Evolutionary conservation across 2,797 vertebrate genomes (phyloP), one percentile per base, ranked within the genome.

Genomic region (Danio albolineatus): DNA sequence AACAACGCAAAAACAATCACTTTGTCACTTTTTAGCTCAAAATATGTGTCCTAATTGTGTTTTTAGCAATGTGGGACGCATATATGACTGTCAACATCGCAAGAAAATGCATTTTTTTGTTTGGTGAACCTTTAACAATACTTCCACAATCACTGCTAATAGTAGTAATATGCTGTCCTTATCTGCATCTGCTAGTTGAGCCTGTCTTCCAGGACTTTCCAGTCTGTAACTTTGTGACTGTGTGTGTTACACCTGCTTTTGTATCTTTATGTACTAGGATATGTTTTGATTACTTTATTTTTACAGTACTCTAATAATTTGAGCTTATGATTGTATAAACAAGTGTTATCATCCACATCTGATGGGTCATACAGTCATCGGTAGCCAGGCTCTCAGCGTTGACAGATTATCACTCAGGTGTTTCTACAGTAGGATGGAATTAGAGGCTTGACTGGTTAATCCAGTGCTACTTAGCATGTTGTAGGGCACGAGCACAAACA

Each of bases 401-500:
- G 65, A 36, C 73, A 69, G 83, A 76, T 86, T 83, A 82, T 57
- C 17, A 36, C 60, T 84, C 81, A 71, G 49, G 53, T 82, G 70
- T 75, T 67, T 41, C 17, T 41, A n/a, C 39, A 66, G 71, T 8
- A 72, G 64, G 65, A 70, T 61, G 65, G 21, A 74, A 78, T 83
- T 82, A 79, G 28, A 60, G n/a, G 19, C 44, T 48, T 49, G 73
- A 60, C 66, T 59, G 36, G 77, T 60, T 82, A 79, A 78, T 74
- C 76, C 28, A 7, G 9, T 49, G 17, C 21, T 19, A 62, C 7
- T 51, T 49, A 48, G 66, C 21, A 73, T 81, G 39, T 65, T 80
- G 57, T 48, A 38, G 60, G 19, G 48, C 70, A 54, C 49, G 56
- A 44, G 75, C 17, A 12, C 59, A 41, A 19, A 4, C 21, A 16